phyloP scores from a whole-genome alignment of 2,888 invertebrate genomes.

The Campaea margaritaria region DNA sequence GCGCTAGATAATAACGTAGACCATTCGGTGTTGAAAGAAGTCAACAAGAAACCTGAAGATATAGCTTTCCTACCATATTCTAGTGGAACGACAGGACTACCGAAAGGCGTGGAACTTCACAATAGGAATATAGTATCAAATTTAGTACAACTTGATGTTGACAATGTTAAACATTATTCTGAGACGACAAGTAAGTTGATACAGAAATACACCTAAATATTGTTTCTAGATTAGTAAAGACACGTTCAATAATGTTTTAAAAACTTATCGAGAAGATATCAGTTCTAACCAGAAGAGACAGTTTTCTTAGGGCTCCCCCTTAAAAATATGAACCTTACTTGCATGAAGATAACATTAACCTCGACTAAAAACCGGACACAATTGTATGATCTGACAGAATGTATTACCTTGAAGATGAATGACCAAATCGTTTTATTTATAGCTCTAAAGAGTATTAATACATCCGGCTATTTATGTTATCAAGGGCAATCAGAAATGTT shows the following conservation, averaged over 20 bases:
- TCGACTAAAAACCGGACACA: too few species aligned
- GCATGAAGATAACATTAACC: too few species aligned
- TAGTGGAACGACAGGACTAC: constrained; percentile 93
- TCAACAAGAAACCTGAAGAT: constrained; percentile 77
- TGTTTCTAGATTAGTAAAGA: too few species aligned
- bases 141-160: constrained; percentile 58
- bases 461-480: constrained; percentile 5
- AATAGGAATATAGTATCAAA: constrained; percentile 85
- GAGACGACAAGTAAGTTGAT: constrained; percentile 65
- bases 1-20: constrained; percentile 77
- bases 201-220: background rate
- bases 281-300: too few species aligned
- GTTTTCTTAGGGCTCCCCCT: too few species aligned
- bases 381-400: too few species aligned
- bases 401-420: background rate
- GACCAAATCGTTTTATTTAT: constrained; percentile 3
- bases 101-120: constrained; percentile 89
- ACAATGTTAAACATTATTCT: constrained; percentile 54
- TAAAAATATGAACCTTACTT: too few species aligned
- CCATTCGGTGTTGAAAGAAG: constrained; percentile 72
- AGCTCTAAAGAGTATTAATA: background rate
- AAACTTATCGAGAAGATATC: too few species aligned
- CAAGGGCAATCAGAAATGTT: too few species aligned
- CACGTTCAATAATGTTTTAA: too few species aligned
- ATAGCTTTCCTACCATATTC: constrained; percentile 90